A percentile compares a stretch with the other conserved stretches of the same genome.
Conservation (phyloP, 2,888 invertebrate genomes). For the Coleophora flavipennella region DNA sequence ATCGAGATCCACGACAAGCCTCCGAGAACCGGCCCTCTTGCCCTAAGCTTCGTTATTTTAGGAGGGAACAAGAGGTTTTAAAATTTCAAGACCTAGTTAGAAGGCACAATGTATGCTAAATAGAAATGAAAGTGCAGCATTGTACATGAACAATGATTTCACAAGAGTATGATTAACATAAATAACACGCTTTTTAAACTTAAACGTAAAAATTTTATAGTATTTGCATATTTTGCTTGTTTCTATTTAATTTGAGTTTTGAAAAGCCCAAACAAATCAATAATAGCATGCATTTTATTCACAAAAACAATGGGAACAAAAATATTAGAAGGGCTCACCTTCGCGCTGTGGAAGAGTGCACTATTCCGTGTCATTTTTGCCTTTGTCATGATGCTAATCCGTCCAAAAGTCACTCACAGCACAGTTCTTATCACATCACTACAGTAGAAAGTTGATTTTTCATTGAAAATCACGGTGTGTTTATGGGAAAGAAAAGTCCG, state of each 20-base stretch:
- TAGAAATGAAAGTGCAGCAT: conserved; percentile 21
- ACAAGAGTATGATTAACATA: conserved; percentile 24
- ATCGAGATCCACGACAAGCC: conserved; percentile 46
- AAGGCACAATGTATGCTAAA: neutral
- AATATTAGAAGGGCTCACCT: conserved; percentile 67
- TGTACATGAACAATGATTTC: conserved; percentile 17
- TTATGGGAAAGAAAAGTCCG: conserved; percentile 36
- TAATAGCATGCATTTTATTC: neutral
- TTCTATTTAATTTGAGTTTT: no score
- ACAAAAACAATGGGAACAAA: conserved; percentile 14
- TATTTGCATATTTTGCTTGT: neutral
- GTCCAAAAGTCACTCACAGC: conserved; percentile 32
- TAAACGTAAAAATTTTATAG: conserved; percentile 7
- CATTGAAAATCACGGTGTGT: conserved; percentile 38
- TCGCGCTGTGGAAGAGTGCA: conserved; percentile 82
- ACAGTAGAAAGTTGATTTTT: conserved; percentile 37
- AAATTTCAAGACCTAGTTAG: neutral
- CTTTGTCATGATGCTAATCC: conserved; percentile 69
- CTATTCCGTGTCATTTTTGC: conserved; percentile 70
- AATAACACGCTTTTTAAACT: conserved; percentile 24
- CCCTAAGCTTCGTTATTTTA: conserved; percentile 23
- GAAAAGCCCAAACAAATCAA: neutral
- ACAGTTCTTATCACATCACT: conserved; percentile 52
- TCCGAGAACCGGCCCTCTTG: conserved; percentile 39
- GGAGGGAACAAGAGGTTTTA: conserved; percentile 17